These are phyloP conservation scores for Anguilla obscura DNA, from an alignment of 2,797 vertebrate genomes.

Conservation along the genomic window DNA sequence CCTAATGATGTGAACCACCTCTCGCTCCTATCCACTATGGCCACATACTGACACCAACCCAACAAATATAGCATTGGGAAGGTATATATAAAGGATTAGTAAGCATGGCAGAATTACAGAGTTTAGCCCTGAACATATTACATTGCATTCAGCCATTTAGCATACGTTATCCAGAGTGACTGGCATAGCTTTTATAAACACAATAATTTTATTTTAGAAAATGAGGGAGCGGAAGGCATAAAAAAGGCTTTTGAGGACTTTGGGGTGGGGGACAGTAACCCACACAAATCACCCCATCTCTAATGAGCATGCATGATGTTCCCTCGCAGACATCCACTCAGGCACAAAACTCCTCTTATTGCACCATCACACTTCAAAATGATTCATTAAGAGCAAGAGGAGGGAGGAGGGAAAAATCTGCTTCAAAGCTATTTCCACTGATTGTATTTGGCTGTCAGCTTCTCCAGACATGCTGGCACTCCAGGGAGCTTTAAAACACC, in stretches of 20 bases:
- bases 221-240: not conserved
- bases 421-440: conserved; percentile 18
- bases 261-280: not conserved
- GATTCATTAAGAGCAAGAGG: conserved; percentile 22
- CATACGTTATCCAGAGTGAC: not conserved
- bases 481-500: not conserved
- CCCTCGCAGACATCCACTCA: not conserved
- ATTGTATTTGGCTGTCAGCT: conserved; percentile 2
- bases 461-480: not conserved
- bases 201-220: not conserved
- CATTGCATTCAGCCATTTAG: not conserved
- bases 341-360: conserved; percentile 11
- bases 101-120: too few relatives aligned
- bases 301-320: not conserved
- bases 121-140: not conserved
- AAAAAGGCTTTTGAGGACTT: not conserved
- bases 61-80: too few relatives aligned
- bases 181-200: not conserved
- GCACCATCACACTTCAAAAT: conserved; percentile 7
- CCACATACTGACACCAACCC: too few relatives aligned
- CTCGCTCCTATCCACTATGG: too few relatives aligned
- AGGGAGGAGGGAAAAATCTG: not conserved
- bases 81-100: too few relatives aligned
- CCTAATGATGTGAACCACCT: too few relatives aligned
- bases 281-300: not conserved